Evolutionary conservation across 2,797 vertebrate species (phyloP), one percentile per base, ranked within the genome.

Genomic region (Thamnophis elegans): DNA sequence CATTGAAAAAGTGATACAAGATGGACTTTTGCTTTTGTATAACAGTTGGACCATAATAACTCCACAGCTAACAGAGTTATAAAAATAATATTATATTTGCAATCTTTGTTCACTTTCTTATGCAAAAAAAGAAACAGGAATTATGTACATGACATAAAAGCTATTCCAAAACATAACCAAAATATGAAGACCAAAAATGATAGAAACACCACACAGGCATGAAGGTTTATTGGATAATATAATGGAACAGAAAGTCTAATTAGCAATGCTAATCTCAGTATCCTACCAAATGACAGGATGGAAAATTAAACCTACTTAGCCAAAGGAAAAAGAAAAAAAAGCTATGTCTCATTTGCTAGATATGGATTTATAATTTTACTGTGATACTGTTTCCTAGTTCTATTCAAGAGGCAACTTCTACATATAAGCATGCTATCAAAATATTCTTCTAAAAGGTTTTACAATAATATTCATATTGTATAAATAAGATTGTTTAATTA

Each of bases 211-310:
- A 90, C 59, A 91, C 47, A 92, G 2, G 36, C 94, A 88, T 94
- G 89, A 94, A 91, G 93, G 91, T 94, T 95, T 94, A 92, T 86
- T 93, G 94, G 93, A 91, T 82, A 87, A 78, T 97, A 78, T 97
- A 96, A 96, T 95, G 94, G 96, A 96, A 96, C 91, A 94, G 94
- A 95, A 97, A 95, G 93, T 89, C 94, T 96, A 94, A 97, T 96
- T 96, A 96, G 93, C 91, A 96, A 97, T 91, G 96, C 95, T 93
- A 97, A 96, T 88, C 89, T 92, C 91, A 94, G 94, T 42, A 0
- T 95, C 92, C 93, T 96, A 94, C 94, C 85, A 60, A 94, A 78
- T 94, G 95, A 94, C 96, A 97, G 91, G 89, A 94, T 90, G 94
- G 95, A 94, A 96, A 96, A 97, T 95, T 96, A 93, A 89, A 95